Evolutionary conservation across 2,113 vertebrate species (phyloP).

Genomic region (Chamaea fasciata): DNA sequence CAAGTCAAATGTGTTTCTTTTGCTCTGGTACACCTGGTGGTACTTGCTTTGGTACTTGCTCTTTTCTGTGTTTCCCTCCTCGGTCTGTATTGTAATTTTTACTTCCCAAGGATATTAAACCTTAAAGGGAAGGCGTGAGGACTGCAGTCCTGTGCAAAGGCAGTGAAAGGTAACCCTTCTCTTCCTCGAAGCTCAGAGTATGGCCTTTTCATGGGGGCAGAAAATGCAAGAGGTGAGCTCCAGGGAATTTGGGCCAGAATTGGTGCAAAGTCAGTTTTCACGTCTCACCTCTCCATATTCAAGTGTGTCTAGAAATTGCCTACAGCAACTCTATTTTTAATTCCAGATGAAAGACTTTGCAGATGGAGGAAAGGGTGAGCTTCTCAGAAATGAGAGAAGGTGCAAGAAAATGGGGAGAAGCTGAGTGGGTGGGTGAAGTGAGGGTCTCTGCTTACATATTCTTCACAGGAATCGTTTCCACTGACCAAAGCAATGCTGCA

Average conservation of each 20-base stretch:
- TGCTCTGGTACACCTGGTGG: background rate
- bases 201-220: background rate
- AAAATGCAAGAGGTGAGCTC: background rate
- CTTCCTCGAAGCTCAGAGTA: accelerated
- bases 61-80: background rate
- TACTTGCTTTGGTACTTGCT: background rate
- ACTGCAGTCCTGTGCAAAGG: background rate
- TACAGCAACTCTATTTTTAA: background rate
- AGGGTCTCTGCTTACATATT: background rate
- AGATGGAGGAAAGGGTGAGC: background rate
- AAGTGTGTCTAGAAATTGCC: background rate
- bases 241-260: background rate
- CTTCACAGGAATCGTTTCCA: background rate
- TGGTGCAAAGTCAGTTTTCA: background rate
- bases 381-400: conserved; percentile 7
- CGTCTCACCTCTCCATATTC: background rate
- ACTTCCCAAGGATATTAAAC: background rate
- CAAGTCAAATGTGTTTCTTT: background rate
- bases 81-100: background rate
- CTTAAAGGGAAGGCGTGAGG: background rate
- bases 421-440: background rate
- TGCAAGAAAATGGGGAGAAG: background rate
- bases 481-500: background rate
- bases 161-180: background rate
- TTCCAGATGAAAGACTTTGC: background rate